phyloP scores from a whole-genome alignment of 2,113 vertebrate genomes.

The Eidolon helvum region DNA sequence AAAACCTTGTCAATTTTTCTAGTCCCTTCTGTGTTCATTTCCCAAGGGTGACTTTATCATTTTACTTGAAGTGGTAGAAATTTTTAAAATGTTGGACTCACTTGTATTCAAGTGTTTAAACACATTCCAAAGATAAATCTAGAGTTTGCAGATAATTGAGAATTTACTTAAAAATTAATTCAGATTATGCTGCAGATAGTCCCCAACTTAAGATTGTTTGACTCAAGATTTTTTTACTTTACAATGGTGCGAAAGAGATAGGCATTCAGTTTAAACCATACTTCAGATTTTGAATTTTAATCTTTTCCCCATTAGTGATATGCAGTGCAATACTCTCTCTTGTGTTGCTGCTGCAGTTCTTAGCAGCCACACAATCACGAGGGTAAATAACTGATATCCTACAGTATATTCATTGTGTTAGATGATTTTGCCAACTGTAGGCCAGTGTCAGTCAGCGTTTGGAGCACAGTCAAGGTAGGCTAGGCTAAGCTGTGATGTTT shows the following conservation, averaged over 20 bases:
- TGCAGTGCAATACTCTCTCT: neutral
- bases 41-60: neutral
- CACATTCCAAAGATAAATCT: conserved; percentile 45
- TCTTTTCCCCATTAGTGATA: neutral
- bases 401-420: neutral
- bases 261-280: neutral
- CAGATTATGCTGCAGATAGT: neutral
- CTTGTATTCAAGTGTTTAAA: conserved; percentile 10
- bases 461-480: neutral
- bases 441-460: neutral
- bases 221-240: neutral
- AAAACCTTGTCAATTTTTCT: neutral
- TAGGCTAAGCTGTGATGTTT: neutral
- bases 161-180: conserved; percentile 4
- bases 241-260: neutral
- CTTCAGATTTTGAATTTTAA: neutral
- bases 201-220: neutral
- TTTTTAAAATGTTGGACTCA: neutral
- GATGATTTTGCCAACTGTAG: neutral
- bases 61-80: neutral
- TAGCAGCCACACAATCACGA: neutral
- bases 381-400: too few species aligned
- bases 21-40: neutral
- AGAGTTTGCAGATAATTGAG: neutral
- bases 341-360: neutral